phyloP scores from a whole-genome alignment of 2,888 invertebrate genomes.

The Camponotus fellah region DNA sequence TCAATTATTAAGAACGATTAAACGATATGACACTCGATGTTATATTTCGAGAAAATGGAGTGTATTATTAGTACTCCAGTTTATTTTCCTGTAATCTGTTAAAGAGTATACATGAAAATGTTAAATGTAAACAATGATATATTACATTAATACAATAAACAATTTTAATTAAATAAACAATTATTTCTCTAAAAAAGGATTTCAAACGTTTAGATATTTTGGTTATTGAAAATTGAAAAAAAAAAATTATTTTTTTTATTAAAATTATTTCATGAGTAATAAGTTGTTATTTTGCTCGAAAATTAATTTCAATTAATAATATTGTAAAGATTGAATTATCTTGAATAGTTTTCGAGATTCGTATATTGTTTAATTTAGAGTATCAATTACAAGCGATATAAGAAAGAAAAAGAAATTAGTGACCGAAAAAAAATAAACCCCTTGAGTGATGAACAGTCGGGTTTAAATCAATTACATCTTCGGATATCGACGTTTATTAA shows the following conservation, averaged over 20 bases:
- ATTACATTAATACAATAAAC: not conserved
- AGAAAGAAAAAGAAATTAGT: not conserved
- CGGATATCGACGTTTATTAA: slow-evolving; percentile 27
- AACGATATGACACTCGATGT: not conserved
- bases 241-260: not conserved
- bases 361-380: not conserved
- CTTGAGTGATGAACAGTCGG: not conserved
- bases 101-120: not conserved
- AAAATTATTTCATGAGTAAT: not conserved
- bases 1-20: slow-evolving; percentile 3
- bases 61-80: not conserved
- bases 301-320: not conserved
- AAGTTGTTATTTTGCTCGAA: not conserved
- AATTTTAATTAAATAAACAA: not conserved
- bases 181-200: not conserved
- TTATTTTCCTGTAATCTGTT: not conserved
- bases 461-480: slow-evolving; percentile 47
- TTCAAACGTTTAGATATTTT: not conserved
- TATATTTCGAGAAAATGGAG: not conserved
- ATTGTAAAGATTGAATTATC: not conserved
- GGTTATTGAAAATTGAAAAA: not conserved
- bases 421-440: not conserved
- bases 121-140: not conserved
- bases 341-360: not conserved
- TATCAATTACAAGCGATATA: not conserved